phyloP scores from a whole-genome alignment of 2,888 invertebrate species.

The Linnaemya vulpina region DNA sequence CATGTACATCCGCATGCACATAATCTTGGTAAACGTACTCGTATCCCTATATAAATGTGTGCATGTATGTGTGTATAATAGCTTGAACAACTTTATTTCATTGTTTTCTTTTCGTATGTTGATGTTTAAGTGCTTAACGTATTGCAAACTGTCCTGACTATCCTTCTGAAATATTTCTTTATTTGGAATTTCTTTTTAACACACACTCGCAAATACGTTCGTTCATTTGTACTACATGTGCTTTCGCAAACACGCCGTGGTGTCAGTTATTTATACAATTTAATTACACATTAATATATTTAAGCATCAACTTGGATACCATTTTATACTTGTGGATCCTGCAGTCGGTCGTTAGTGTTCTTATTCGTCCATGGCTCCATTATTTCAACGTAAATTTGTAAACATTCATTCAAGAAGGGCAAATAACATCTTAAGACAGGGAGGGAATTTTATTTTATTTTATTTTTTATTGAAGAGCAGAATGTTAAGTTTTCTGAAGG shows the following conservation, averaged over 20 bases:
- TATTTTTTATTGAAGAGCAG: background rate
- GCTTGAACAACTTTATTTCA: background rate
- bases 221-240: background rate
- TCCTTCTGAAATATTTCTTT: background rate
- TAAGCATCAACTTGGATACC: constrained; percentile 3
- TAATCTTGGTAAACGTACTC: background rate
- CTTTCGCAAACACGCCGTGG: background rate
- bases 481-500: background rate
- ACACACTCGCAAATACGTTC: background rate
- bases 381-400: background rate
- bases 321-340: background rate
- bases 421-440: constrained; percentile 1
- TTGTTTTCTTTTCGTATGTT: background rate
- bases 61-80: too few species aligned
- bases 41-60: background rate
- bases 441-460: constrained; percentile 7
- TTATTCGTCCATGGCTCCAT: background rate
- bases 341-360: background rate
- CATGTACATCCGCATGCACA: background rate
- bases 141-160: background rate
- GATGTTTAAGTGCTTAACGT: background rate
- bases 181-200: background rate
- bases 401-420: background rate
- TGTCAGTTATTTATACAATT: constrained; percentile 52
- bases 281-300: constrained; percentile 58